A percentile compares a stretch with the other conserved stretches of the same genome.
Conservation (phyloP, 64 coral and sea anemone genomes). For the Exaiptasia diaphana region DNA sequence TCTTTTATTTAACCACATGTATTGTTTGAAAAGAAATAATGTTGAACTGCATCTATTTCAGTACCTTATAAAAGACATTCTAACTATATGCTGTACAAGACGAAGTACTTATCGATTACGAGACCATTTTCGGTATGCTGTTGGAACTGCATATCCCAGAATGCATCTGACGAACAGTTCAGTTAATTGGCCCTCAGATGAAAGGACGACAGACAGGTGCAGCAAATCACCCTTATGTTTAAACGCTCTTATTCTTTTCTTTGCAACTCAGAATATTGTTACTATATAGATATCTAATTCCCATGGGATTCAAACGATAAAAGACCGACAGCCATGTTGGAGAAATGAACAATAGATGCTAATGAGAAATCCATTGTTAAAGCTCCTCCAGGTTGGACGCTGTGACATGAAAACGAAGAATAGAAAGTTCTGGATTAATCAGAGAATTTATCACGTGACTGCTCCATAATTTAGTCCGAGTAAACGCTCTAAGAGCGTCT, state of each 20-base stretch:
- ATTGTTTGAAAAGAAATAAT: no score
- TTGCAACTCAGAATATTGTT: no score
- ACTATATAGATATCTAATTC: no score
- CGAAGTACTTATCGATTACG: constrained; percentile 65
- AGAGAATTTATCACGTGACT: background rate
- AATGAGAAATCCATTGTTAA: no score
- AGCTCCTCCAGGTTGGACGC: no score
- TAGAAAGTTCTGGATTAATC: background rate
- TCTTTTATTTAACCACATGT: no score
- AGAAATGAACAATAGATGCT: no score
- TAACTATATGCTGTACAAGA: constrained; percentile 72
- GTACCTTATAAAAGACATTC: constrained; percentile 93
- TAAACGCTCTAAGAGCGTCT: background rate
- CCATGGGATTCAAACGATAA: no score
- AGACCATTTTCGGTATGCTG: constrained; percentile 80
- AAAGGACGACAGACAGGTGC: constrained; percentile 21
- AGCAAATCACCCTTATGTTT: no score
- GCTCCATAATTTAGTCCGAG: background rate
- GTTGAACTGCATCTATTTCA: no score
- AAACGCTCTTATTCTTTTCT: no score
- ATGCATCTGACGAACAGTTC: constrained; percentile 84
- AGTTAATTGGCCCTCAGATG: constrained; percentile 68
- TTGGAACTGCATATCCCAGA: constrained; percentile 69
- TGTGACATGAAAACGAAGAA: background rate
- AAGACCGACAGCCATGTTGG: no score